Conservation (phyloP, 2,888 invertebrate species). For the Lepidonotus clava region DNA sequence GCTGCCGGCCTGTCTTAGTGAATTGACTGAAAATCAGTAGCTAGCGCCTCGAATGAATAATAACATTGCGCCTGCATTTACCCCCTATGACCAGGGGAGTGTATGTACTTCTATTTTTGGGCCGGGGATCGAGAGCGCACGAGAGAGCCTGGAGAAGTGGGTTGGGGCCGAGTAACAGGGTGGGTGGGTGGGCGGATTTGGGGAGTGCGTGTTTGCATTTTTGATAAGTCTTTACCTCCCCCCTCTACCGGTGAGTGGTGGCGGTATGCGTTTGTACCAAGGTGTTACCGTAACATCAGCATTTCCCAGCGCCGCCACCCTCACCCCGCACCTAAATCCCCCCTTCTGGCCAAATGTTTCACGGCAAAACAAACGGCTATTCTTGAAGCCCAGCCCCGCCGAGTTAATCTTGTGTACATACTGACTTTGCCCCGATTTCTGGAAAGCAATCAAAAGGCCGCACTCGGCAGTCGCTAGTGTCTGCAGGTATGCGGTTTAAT, state of each 20-base stretch:
- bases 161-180: background rate
- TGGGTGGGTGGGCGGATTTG: background rate
- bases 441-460: background rate
- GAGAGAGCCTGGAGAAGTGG: no score
- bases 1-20: no score
- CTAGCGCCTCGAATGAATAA: no score
- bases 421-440: background rate
- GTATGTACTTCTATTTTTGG: no score
- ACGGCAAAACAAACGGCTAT: background rate
- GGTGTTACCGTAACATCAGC: constrained; percentile 11
- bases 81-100: no score
- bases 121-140: no score
- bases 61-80: no score
- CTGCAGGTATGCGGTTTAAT: background rate
- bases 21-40: no score
- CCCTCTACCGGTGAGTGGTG: background rate
- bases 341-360: background rate
- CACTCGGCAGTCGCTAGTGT: background rate
- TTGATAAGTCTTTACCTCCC: background rate
- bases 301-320: background rate
- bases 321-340: background rate
- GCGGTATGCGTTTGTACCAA: background rate
- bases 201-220: constrained; percentile 20
- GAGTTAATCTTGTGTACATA: background rate
- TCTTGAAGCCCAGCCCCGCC: background rate